Evolutionary conservation across 2,797 vertebrate genomes (phyloP).

Genomic region (Percopsis omiscomaycus): DNA sequence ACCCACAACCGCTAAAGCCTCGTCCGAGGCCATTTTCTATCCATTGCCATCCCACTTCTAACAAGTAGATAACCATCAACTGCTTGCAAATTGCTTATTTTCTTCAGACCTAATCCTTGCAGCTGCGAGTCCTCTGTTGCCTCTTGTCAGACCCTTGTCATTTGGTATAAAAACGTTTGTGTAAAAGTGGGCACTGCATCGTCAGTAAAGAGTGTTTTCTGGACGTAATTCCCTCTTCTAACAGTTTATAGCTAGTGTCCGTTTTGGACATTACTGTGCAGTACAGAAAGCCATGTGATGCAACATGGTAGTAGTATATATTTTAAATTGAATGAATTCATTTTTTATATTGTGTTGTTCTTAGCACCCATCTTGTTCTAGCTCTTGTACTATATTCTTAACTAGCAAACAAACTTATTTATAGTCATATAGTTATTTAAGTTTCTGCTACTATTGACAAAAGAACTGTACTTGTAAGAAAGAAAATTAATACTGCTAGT

Average conservation of each 20-base stretch:
- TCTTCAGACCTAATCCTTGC: conserved; percentile 38
- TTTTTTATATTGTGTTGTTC: no score
- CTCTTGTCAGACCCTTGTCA: conserved; percentile 8
- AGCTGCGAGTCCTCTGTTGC: conserved; percentile 32
- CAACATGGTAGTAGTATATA: no score
- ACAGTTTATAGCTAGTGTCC: not conserved
- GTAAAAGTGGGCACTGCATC: not conserved
- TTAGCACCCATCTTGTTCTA: no score
- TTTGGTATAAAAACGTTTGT: not conserved
- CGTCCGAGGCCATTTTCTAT: conserved; percentile 25
- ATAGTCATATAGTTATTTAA: no score
- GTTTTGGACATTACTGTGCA: not conserved
- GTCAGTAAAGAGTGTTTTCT: not conserved
- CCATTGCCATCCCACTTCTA: conserved; percentile 20
- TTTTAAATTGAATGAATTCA: no score
- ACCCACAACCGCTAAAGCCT: not conserved
- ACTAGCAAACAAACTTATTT: no score
- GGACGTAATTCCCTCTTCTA: conserved; percentile 4
- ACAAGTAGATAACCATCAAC: conserved; percentile 37
- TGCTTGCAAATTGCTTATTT: conserved; percentile 39
- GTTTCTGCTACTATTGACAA: no score
- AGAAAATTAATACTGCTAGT: no score
- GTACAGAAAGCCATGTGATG: no score
- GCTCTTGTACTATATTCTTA: no score
- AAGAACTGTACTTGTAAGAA: no score